Evolutionary conservation across 2,113 vertebrate genomes (phyloP).

Genomic region (Esox niger): DNA sequence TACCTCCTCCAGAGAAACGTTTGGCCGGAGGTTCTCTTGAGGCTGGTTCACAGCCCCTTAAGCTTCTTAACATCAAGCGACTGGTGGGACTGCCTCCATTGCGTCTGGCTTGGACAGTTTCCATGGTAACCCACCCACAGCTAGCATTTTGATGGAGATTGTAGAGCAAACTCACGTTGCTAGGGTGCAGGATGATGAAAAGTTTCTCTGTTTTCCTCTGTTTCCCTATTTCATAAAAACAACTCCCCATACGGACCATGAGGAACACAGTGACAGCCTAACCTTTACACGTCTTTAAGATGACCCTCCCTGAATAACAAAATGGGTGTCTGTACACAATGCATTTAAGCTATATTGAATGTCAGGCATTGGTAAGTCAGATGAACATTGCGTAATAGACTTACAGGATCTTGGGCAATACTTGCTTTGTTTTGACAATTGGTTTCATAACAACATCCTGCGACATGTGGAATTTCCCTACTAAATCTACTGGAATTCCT

Average conservation of each 20-base stretch:
- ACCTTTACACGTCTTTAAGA: neutral
- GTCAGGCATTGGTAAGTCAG: too few species aligned
- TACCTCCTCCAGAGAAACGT: slow-evolving; percentile 1
- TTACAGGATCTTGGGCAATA: too few species aligned
- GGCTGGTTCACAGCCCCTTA: slow-evolving; percentile 42
- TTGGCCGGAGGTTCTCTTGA: slow-evolving; percentile 19
- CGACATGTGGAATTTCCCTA: too few species aligned
- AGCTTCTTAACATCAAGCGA: slow-evolving; percentile 44
- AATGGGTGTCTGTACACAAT: too few species aligned
- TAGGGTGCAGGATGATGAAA: slow-evolving; percentile 68
- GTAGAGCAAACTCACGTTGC: slow-evolving; percentile 67
- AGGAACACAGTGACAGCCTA: neutral
- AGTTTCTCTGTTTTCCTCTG: slow-evolving; percentile 29
- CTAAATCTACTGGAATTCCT: too few species aligned
- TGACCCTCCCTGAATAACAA: too few species aligned
- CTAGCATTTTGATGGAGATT: slow-evolving; percentile 58
- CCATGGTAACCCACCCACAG: slow-evolving; percentile 77
- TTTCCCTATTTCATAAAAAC: slow-evolving; percentile 31
- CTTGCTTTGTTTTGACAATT: too few species aligned
- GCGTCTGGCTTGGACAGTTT: slow-evolving; percentile 77
- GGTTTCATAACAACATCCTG: too few species aligned
- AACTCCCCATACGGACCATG: slow-evolving; percentile 42
- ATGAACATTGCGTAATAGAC: too few species aligned
- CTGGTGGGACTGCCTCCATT: slow-evolving; percentile 60
- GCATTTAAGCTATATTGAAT: too few species aligned